These are phyloP conservation scores for Ladona fulva DNA, from an alignment of 1,140 invertebrate species.

Conservation along the genomic window DNA sequence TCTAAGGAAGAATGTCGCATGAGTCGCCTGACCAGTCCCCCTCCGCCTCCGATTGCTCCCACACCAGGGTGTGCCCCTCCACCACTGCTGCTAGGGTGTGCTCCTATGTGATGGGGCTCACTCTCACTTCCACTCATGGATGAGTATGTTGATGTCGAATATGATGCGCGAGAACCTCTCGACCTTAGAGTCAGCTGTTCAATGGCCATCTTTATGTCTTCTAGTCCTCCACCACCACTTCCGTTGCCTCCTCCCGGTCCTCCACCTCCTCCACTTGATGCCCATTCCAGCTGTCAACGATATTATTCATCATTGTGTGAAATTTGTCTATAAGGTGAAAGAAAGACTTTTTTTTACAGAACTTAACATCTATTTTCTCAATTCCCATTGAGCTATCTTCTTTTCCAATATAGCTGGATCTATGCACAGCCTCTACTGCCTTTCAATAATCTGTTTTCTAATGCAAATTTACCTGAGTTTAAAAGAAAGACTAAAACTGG, in stretches of 20 bases:
- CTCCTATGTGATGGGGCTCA: constrained; percentile 30
- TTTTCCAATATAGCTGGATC: no score
- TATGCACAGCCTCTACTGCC: no score
- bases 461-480: no score
- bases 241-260: not conserved
- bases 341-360: no score
- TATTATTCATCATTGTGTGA: no score
- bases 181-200: constrained; percentile 79
- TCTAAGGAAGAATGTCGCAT: constrained; percentile 78
- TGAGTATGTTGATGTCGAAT: constrained; percentile 68
- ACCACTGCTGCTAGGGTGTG: not conserved
- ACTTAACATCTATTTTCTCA: no score
- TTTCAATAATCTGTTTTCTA: no score
- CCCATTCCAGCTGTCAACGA: not conserved
- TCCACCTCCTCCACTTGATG: not conserved
- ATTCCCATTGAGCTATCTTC: no score
- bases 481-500: no score
- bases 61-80: not conserved
- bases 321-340: no score
- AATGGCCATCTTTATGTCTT: constrained; percentile 80
- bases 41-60: not conserved
- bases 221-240: constrained; percentile 62
- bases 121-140: constrained; percentile 73
- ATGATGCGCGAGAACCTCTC: constrained; percentile 51
- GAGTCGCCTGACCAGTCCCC: constrained; percentile 38